phyloP scores from a whole-genome alignment of 2,113 vertebrate species.

The Chlamydotis undulata region DNA sequence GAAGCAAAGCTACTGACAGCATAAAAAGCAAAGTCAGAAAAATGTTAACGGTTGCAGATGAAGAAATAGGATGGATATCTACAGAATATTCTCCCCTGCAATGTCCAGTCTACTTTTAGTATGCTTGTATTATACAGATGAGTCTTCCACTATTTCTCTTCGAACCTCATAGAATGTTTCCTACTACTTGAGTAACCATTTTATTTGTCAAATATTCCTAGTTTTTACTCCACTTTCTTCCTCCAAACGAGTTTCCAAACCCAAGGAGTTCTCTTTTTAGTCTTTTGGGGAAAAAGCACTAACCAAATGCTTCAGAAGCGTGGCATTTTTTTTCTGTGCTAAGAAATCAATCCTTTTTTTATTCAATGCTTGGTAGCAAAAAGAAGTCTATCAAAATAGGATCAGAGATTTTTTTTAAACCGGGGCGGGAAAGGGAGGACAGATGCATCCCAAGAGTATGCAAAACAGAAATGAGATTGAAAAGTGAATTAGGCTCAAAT shows the following conservation, averaged over 20 bases:
- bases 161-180: background rate
- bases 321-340: background rate
- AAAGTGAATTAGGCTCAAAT: slow-evolving; percentile 6
- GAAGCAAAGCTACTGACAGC: background rate
- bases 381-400: background rate
- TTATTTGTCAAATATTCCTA: background rate
- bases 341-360: background rate
- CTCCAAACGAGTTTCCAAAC: background rate
- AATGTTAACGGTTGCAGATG: background rate
- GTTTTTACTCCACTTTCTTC: background rate
- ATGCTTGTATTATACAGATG: background rate
- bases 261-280: background rate
- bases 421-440: background rate
- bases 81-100: background rate
- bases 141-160: background rate
- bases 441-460: slow-evolving; percentile 13
- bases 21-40: background rate
- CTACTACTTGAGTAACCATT: background rate
- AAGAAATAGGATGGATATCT: background rate
- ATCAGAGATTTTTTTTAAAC: slow-evolving; percentile 15
- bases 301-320: background rate
- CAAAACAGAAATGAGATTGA: slow-evolving; percentile 1
- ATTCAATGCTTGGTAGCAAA: background rate
- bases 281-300: background rate
- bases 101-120: background rate